phyloP scores from a whole-genome alignment of 2,888 invertebrate species.

The Eumerus sabulonum region DNA sequence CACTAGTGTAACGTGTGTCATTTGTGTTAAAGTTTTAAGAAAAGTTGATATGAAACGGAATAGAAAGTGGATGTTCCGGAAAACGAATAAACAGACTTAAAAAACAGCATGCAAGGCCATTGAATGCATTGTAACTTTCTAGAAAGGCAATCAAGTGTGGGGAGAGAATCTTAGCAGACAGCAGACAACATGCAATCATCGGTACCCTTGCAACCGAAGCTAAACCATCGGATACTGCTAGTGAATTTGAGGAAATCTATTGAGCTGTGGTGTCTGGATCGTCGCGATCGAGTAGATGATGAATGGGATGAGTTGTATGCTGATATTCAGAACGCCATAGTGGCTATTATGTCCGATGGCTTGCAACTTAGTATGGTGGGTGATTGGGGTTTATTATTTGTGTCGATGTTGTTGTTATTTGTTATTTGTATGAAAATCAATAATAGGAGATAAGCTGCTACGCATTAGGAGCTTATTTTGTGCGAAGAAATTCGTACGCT shows the following conservation, averaged over 20 bases:
- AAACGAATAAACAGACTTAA: background rate
- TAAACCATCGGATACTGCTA: constrained; percentile 61
- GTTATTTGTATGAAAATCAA: background rate
- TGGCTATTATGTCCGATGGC: constrained; percentile 64
- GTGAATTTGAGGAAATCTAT: constrained; percentile 69
- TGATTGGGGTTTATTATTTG: background rate
- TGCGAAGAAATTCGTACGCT: no score
- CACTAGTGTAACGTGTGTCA: background rate
- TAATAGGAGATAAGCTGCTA: background rate
- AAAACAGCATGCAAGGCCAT: constrained; percentile 3
- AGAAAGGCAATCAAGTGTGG: constrained; percentile 9
- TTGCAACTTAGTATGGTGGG: constrained; percentile 56
- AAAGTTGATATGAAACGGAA: constrained; percentile 21
- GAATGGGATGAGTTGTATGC: constrained; percentile 49
- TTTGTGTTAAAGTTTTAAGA: constrained; percentile 9
- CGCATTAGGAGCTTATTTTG: no score
- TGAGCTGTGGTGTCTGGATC: constrained; percentile 66
- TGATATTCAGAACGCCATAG: constrained; percentile 59
- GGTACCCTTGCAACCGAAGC: constrained; percentile 46
- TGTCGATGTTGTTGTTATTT: background rate
- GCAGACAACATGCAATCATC: constrained; percentile 51
- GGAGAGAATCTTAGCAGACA: no score
- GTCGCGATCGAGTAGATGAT: constrained; percentile 52
- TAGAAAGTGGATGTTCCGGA: constrained; percentile 1
- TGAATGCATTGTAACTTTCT: constrained; percentile 23